These are phyloP conservation scores for Neria commutata DNA, from an alignment of 2,888 invertebrate genomes.

Conservation along the genomic window DNA sequence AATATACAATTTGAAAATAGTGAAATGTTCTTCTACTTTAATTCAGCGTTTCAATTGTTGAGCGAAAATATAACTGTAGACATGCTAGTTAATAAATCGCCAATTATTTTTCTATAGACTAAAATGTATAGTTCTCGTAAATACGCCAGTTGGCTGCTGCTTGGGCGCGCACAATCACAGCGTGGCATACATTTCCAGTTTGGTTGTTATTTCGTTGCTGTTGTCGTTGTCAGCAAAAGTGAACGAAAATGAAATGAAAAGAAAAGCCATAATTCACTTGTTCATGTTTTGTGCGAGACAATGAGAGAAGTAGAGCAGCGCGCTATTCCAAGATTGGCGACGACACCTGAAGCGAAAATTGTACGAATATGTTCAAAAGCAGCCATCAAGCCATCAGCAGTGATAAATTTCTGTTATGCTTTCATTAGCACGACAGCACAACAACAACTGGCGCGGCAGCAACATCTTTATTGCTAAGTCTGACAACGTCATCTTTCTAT, in stretches of 20 bases:
- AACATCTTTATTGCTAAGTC: constrained; percentile 6
- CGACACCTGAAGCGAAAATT: constrained; percentile 23
- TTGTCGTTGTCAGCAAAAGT: not conserved
- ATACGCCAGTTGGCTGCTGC: not conserved
- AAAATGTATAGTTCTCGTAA: not conserved
- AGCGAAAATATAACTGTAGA: too few relatives aligned
- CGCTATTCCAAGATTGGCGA: not conserved
- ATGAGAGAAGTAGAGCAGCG: constrained; percentile 48
- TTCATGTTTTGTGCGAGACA: too few relatives aligned
- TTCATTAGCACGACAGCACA: constrained; percentile 46
- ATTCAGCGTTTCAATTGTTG: too few relatives aligned
- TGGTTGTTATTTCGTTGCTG: not conserved
- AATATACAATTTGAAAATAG: too few relatives aligned
- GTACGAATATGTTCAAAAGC: constrained; percentile 43
- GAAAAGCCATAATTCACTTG: not conserved
- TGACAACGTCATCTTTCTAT: too few relatives aligned
- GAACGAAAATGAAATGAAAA: not conserved
- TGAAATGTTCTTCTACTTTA: too few relatives aligned
- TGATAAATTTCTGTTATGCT: too few relatives aligned
- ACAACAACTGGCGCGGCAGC: constrained; percentile 21
- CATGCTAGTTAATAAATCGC: too few relatives aligned
- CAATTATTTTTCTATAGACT: too few relatives aligned
- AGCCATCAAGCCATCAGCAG: too few relatives aligned
- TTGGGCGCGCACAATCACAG: too few relatives aligned
- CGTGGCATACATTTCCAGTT: not conserved